Evolutionary conservation across 2,113 vertebrate species (phyloP).

Genomic region (Mormyrus lacerda): DNA sequence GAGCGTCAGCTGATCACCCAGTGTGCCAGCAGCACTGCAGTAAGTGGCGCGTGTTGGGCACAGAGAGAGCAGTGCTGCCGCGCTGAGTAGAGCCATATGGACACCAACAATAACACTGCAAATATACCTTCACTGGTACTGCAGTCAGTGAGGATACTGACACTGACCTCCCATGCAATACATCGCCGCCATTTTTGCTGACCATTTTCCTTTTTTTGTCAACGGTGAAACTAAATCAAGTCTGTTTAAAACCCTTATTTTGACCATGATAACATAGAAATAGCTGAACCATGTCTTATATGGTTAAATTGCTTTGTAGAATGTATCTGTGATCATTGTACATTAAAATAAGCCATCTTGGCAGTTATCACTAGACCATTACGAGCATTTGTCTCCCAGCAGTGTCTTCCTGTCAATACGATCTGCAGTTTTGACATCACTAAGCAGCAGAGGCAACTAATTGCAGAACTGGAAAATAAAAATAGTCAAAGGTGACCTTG

Average conservation of each 20-base stretch:
- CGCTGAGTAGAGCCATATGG: not conserved
- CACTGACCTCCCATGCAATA: not conserved
- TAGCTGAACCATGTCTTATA: not conserved
- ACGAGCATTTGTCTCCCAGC: constrained; percentile 53
- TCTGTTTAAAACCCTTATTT: not conserved
- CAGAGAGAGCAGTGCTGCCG: not conserved
- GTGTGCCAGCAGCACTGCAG: constrained; percentile 68
- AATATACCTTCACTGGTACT: not conserved
- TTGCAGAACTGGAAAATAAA: constrained; percentile 93
- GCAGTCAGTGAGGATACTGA: not conserved
- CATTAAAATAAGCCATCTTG: not conserved
- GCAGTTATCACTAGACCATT: not conserved
- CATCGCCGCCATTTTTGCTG: not conserved
- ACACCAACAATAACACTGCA: not conserved
- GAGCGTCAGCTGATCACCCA: constrained; percentile 87
- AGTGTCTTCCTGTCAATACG: constrained; percentile 76
- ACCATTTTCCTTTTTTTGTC: not conserved
- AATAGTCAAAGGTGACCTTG: constrained; percentile 67
- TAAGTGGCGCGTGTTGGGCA: constrained; percentile 52
- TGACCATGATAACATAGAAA: not conserved
- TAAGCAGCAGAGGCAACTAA: constrained; percentile 90
- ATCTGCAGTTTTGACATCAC: constrained; percentile 88
- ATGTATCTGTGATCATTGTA: not conserved
- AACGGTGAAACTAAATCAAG: not conserved
- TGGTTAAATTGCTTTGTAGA: not conserved